Conservation (phyloP, 2,797 vertebrate genomes). For the Chelidonichthys spinosus region DNA sequence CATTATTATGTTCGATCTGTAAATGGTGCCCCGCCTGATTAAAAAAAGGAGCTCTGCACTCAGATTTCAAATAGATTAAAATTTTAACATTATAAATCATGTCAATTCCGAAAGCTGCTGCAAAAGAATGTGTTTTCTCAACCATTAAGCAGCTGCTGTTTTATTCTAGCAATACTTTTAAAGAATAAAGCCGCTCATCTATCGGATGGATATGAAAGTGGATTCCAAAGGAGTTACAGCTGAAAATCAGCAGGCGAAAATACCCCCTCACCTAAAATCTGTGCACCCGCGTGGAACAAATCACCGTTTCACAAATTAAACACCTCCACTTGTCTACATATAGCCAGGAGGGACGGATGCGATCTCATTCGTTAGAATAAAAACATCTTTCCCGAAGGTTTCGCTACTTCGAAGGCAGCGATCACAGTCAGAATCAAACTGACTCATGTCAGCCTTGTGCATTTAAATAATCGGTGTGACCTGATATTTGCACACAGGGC, state of each 20-base stretch:
- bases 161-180: conserved; percentile 12
- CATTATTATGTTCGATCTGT: conserved; percentile 62
- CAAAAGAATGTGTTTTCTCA: conserved; percentile 14
- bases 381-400: conserved; percentile 34
- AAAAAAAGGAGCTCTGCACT: conserved; percentile 32
- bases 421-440: conserved; percentile 33
- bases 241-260: conserved; percentile 69
- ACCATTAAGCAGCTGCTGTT: conserved; percentile 1
- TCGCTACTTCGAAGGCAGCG: conserved; percentile 36
- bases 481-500: conserved; percentile 26
- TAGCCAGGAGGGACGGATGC: conserved; percentile 33
- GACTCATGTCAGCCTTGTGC: conserved; percentile 23
- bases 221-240: conserved; percentile 60
- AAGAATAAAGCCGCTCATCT: conserved; percentile 36
- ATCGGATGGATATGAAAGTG: conserved; percentile 20
- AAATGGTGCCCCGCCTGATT: conserved; percentile 37
- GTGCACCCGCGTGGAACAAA: conserved; percentile 51
- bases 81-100: not conserved
- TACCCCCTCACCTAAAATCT: conserved; percentile 45
- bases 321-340: conserved; percentile 23
- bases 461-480: conserved; percentile 41
- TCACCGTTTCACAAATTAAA: conserved; percentile 60
- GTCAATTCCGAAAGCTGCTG: conserved; percentile 9
- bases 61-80: not conserved
- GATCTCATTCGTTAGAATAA: conserved; percentile 25